These are phyloP conservation scores for Argentina silus DNA, from an alignment of 2,797 vertebrate species.

Conservation along the genomic window DNA sequence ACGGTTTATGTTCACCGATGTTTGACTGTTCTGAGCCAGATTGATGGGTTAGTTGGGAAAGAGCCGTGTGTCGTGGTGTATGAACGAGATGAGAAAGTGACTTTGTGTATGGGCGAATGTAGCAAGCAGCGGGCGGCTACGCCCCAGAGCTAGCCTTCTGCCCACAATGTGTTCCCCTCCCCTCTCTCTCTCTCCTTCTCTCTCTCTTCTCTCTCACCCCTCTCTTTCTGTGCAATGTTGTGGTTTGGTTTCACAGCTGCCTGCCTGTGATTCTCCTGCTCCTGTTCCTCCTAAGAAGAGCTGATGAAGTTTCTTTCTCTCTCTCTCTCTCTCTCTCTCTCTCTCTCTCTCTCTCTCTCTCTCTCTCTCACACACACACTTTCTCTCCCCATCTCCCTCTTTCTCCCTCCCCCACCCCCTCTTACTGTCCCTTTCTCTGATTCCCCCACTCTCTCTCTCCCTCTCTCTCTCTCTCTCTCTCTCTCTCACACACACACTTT, in stretches of 20 bases:
- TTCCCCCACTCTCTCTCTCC: not conserved
- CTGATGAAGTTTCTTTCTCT: not conserved
- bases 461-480: not conserved
- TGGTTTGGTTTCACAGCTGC: constrained; percentile 26
- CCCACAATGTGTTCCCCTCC: not conserved
- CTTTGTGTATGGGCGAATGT: not conserved
- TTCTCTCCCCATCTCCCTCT: not conserved
- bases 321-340: constrained; percentile 5
- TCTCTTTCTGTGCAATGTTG: not conserved
- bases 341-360: constrained; percentile 11
- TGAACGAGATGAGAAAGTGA: constrained; percentile 1
- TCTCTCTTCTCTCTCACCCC: constrained; percentile 33
- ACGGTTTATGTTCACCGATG: constrained; percentile 4
- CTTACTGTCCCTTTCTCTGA: not conserved
- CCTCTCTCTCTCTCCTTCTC: constrained; percentile 1
- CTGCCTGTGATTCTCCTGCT: constrained; percentile 20
- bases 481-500: not conserved
- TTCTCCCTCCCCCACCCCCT: not conserved
- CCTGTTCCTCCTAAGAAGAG: constrained; percentile 39
- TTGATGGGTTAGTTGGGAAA: not conserved
- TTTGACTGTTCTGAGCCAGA: constrained; percentile 10
- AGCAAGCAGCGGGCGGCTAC: not conserved
- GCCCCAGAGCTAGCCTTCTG: constrained; percentile 18
- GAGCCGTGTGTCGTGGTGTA: not conserved
- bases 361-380: too few species aligned